Percentiles rank a stretch among this genome's conserved stretches.
phyloP scores from a whole-genome alignment of 2,888 invertebrate species.

The Melanostoma scalare region DNA sequence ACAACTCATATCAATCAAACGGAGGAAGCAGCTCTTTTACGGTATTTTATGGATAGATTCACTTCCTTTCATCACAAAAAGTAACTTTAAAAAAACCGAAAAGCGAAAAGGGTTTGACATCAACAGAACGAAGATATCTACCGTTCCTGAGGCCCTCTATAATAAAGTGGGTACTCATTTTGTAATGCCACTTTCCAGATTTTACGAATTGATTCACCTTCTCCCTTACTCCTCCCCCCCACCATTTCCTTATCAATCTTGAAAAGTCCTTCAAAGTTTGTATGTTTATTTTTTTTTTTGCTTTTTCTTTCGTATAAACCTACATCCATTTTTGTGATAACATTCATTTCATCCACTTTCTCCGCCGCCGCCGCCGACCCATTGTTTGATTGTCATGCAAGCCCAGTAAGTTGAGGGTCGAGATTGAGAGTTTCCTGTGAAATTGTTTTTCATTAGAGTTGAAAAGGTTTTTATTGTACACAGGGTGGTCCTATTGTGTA shows the following conservation, averaged over 20 bases:
- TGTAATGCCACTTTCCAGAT: constrained; percentile 61
- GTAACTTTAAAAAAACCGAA: neutral
- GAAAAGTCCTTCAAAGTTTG: constrained; percentile 36
- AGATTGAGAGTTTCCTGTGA: constrained; percentile 59
- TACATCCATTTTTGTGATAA: constrained; percentile 41
- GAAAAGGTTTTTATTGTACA: constrained; percentile 68
- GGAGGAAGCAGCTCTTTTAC: constrained; percentile 1
- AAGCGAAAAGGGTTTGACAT: constrained; percentile 30
- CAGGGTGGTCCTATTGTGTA: constrained; percentile 38
- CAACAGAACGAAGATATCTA: neutral
- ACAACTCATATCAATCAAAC: constrained; percentile 33
- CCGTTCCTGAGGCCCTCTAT: constrained; percentile 18
- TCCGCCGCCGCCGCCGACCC: neutral
- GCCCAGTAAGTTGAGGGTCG: constrained; percentile 51
- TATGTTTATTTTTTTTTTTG: neutral
- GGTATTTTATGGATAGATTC: constrained; percentile 30
- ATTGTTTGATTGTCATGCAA: constrained; percentile 66
- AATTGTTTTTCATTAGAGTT: constrained; percentile 71
- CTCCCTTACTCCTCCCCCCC: no score
- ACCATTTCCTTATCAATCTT: neutral
- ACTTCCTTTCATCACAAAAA: constrained; percentile 1
- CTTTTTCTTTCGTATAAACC: neutral
- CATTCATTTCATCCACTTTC: constrained; percentile 62
- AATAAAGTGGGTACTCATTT: constrained; percentile 65
- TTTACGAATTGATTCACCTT: constrained; percentile 54